A percentile compares a stretch with the other conserved stretches of the same genome.
phyloP scores from a whole-genome alignment of 2,113 vertebrate genomes.

The Chlorodrepanis virens region DNA sequence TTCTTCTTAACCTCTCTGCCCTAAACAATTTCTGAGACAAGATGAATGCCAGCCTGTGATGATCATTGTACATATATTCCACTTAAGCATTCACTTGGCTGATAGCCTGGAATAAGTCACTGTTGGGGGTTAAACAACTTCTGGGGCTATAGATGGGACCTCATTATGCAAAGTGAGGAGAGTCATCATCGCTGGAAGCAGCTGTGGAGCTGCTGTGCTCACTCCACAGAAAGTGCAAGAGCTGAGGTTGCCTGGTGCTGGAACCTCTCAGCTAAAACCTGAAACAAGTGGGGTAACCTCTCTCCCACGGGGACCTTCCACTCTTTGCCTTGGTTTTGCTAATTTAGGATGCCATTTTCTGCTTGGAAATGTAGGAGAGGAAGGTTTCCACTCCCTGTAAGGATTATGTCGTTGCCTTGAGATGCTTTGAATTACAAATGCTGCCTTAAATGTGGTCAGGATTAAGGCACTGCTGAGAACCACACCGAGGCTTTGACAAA shows the following conservation, averaged over 20 bases:
- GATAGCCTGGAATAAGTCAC: slow-evolving; percentile 55
- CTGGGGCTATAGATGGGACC: background rate
- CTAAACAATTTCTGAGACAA: slow-evolving; percentile 48
- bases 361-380: background rate
- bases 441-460: background rate
- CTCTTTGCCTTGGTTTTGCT: background rate
- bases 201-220: background rate
- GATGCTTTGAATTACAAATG: background rate
- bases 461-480: background rate
- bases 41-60: slow-evolving; percentile 28
- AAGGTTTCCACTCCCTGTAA: background rate
- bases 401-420: background rate
- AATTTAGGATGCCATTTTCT: background rate
- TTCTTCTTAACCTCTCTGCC: slow-evolving; percentile 55
- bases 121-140: slow-evolving; percentile 38
- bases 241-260: background rate
- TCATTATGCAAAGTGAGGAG: slow-evolving; percentile 17
- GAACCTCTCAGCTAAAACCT: background rate
- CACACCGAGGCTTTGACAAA: background rate
- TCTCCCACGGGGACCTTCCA: background rate
- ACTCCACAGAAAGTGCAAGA: background rate
- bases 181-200: background rate
- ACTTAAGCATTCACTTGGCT: slow-evolving; percentile 41
- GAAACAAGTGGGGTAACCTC: background rate
- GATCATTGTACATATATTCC: slow-evolving; percentile 24